A percentile compares a stretch with the other conserved stretches of the same genome.
Conservation (phyloP, 2,797 vertebrate species). For the Oryzias dopingdopingensis region DNA sequence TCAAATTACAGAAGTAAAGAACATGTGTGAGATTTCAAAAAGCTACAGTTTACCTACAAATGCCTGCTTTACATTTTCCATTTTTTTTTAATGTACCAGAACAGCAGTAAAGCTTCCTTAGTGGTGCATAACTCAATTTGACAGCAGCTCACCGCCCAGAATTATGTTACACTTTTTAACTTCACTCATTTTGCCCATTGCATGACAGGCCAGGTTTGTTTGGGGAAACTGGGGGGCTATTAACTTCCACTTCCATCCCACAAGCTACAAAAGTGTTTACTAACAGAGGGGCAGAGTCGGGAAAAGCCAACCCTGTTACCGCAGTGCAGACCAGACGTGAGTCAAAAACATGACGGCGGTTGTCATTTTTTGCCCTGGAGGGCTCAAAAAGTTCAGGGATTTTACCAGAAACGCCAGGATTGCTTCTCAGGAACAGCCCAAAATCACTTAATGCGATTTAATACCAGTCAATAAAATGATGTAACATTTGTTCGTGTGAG, state of each 20-base stretch:
- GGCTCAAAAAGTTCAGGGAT: conserved; percentile 30
- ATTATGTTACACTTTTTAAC: conserved; percentile 16
- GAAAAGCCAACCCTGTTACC: conserved; percentile 26
- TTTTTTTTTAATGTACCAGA: conserved; percentile 20
- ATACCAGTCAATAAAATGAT: too few species aligned
- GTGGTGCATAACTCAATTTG: conserved; percentile 10
- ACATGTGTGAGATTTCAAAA: conserved; percentile 2
- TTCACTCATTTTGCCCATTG: conserved; percentile 6
- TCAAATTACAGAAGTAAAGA: conserved; percentile 33
- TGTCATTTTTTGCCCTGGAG: conserved; percentile 31
- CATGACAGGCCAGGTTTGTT: conserved; percentile 21
- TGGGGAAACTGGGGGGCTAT: conserved; percentile 20
- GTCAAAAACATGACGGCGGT: conserved; percentile 20
- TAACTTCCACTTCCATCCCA: conserved; percentile 29
- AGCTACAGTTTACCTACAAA: conserved; percentile 22
- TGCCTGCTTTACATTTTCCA: conserved; percentile 1
- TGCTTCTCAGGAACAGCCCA: conserved; percentile 30
- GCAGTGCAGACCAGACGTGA: conserved; percentile 20
- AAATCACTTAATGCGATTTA: too few species aligned
- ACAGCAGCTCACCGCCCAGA: conserved; percentile 12
- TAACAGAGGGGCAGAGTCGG: conserved; percentile 15
- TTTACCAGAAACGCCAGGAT: conserved; percentile 28
- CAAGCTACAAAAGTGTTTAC: conserved; percentile 35
- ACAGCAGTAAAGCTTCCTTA: conserved; percentile 11
- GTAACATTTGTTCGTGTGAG: too few species aligned